These are phyloP conservation scores for Morelia viridis DNA, from an alignment of 2,797 vertebrate species.

Conservation along the genomic window DNA sequence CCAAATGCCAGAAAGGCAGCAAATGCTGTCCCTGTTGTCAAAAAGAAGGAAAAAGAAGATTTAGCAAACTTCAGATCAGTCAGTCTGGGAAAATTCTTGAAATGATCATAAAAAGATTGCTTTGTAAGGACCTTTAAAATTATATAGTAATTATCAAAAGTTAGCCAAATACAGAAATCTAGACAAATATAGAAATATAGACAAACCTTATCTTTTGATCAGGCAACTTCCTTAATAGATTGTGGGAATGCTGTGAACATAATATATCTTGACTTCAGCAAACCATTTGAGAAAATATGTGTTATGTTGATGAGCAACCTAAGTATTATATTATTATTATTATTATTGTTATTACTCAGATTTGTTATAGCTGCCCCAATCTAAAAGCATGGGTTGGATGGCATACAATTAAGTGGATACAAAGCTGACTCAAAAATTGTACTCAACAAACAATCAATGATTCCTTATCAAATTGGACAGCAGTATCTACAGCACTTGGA, in stretches of 20 bases:
- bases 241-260: neutral
- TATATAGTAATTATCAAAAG: neutral
- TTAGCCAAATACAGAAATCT: neutral
- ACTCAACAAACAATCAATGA: neutral
- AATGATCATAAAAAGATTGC: neutral
- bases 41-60: neutral
- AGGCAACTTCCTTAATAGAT: neutral
- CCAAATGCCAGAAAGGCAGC: neutral
- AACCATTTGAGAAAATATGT: neutral
- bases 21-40: neutral
- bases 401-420: neutral
- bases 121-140: neutral
- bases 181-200: neutral
- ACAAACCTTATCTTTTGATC: neutral
- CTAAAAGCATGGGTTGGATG: neutral
- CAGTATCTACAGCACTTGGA: neutral
- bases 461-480: neutral
- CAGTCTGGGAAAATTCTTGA: neutral
- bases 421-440: neutral
- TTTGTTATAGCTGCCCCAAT: neutral
- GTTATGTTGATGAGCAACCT: neutral
- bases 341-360: neutral
- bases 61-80: neutral
- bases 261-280: neutral
- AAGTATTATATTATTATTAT: neutral